These are phyloP conservation scores for Trachops cirrhosus DNA, from an alignment of 2,797 vertebrate genomes.

Conservation along the genomic window DNA sequence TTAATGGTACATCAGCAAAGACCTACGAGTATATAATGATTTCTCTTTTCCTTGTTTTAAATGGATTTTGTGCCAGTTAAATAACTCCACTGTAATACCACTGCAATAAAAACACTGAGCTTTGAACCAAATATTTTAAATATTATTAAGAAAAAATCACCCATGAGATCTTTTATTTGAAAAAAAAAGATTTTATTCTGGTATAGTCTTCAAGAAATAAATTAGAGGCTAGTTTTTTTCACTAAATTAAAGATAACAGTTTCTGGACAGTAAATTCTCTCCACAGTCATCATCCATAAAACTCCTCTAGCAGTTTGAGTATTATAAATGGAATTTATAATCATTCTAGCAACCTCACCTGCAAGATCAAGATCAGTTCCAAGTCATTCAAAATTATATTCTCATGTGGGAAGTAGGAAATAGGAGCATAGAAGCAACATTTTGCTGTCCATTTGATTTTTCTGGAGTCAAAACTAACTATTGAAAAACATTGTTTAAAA, in stretches of 20 bases:
- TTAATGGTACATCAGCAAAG: not conserved
- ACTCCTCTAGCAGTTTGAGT: conserved; percentile 29
- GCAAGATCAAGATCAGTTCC: conserved; percentile 55
- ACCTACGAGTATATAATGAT: not conserved
- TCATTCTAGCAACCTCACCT: conserved; percentile 55
- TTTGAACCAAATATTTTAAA: conserved; percentile 53
- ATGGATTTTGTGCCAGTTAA: conserved; percentile 13
- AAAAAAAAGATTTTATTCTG: not conserved
- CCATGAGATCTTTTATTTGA: not conserved
- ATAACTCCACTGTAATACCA: conserved; percentile 6
- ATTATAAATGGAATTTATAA: conserved; percentile 63
- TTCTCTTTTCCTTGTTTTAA: conserved; percentile 50
- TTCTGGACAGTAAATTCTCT: conserved; percentile 47
- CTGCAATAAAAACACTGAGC: conserved; percentile 52
- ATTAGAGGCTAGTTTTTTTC: conserved; percentile 6
- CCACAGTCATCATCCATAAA: conserved; percentile 33
- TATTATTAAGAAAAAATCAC: conserved; percentile 19
- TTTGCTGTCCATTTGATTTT: conserved; percentile 57
- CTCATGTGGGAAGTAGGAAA: not conserved
- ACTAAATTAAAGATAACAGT: conserved; percentile 64
- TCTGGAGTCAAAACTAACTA: conserved; percentile 43
- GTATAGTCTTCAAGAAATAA: conserved; percentile 33
- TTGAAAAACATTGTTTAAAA: conserved; percentile 19
- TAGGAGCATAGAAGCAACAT: not conserved
- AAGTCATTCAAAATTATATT: conserved; percentile 49